These are phyloP conservation scores for Drosophila serrata DNA, from an alignment of 1,140 invertebrate genomes.

Conservation along the genomic window DNA sequence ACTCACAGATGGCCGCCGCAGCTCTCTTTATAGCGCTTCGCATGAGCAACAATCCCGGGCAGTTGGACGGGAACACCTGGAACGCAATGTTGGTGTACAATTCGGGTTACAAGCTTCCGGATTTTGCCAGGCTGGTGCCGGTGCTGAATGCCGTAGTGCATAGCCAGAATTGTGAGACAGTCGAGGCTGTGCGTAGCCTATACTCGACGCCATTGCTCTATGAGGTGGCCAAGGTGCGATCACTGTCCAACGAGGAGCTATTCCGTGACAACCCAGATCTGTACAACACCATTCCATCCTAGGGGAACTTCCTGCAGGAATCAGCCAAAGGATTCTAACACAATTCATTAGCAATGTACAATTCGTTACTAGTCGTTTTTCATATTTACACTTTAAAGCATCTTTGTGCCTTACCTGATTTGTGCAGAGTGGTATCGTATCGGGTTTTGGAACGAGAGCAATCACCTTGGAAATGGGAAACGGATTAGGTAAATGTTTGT, in stretches of 20 bases:
- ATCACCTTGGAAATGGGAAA: constrained; percentile 70
- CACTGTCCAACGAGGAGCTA: constrained; percentile 86
- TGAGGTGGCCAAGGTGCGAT: constrained; percentile 90
- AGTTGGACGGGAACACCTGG: constrained; percentile 87
- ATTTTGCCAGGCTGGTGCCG: constrained; percentile 90
- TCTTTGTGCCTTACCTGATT: neutral
- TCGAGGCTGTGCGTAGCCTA: constrained; percentile 95
- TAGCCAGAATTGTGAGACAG: constrained; percentile 89
- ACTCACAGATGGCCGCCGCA: constrained; percentile 95
- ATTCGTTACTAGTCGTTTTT: too few species aligned
- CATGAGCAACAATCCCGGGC: constrained; percentile 90
- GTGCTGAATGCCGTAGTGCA: constrained; percentile 92
- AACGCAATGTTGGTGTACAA: constrained; percentile 93
- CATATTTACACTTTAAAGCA: neutral
- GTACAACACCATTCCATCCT: neutral
- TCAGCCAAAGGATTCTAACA: constrained; percentile 52
- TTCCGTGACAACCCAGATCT: constrained; percentile 73
- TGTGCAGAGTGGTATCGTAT: neutral
- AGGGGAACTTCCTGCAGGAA: neutral
- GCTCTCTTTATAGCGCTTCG: constrained; percentile 93
- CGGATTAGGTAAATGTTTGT: constrained; percentile 81
- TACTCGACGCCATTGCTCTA: constrained; percentile 97
- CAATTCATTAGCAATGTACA: neutral
- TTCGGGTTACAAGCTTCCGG: constrained; percentile 91
- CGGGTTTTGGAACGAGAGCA: constrained; percentile 51